A percentile compares a stretch with the other conserved stretches of the same genome.
These are phyloP conservation scores for Tenodera sinensis DNA, from an alignment of 2,888 invertebrate species.

Conservation along the genomic window DNA sequence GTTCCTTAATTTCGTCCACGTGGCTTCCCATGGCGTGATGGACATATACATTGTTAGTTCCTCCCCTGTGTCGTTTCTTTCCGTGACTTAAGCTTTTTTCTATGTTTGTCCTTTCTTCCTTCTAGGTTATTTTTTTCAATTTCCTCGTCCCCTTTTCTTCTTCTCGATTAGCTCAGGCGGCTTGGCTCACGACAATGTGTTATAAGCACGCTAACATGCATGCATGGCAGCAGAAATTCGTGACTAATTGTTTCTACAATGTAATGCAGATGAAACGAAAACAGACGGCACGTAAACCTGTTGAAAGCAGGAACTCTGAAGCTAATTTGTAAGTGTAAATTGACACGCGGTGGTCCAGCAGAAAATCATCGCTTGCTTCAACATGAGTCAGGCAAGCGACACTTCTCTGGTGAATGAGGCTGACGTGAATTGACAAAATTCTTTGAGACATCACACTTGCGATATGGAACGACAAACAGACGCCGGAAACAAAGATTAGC, in stretches of 20 bases:
- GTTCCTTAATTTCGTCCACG: too few species aligned
- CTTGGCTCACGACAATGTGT: neutral
- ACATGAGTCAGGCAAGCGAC: neutral
- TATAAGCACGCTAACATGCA: neutral
- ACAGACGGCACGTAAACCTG: neutral
- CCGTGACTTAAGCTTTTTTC: too few species aligned
- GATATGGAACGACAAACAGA: neutral
- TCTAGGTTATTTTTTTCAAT: neutral
- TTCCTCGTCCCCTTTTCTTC: neutral
- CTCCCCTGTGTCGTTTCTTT: too few species aligned
- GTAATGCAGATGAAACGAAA: neutral
- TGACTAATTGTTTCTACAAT: neutral
- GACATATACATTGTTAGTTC: too few species aligned
- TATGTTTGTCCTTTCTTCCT: neutral
- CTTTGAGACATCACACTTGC: neutral
- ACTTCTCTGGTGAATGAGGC: neutral
- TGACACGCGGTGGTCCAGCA: neutral
- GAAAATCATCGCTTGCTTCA: neutral
- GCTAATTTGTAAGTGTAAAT: neutral
- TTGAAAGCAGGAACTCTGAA: neutral
- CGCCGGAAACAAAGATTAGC: neutral
- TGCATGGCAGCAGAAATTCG: neutral
- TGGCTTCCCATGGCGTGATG: too few species aligned
- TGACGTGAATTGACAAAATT: neutral
- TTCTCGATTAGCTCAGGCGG: neutral